Evolutionary conservation across 2,888 invertebrate species (phyloP).

Genomic region (Pammene aurita): DNA sequence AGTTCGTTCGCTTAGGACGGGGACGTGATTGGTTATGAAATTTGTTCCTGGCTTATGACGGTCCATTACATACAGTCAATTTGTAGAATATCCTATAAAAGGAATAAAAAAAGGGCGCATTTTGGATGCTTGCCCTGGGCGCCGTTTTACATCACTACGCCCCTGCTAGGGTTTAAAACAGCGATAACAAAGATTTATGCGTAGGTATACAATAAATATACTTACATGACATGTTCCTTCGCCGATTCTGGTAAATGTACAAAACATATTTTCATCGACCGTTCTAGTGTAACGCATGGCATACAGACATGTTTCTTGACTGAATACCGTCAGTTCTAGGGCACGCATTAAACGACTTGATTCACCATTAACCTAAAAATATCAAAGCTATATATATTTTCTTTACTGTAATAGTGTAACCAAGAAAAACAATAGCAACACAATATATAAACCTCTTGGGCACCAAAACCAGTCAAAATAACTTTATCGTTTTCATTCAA

Average conservation of each 20-base stretch:
- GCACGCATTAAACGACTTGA: conserved; percentile 62
- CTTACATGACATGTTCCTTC: conserved; percentile 77
- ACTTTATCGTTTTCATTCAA: conserved; percentile 63
- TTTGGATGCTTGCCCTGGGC: no score
- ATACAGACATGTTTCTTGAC: conserved; percentile 65
- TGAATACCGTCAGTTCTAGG: conserved; percentile 66
- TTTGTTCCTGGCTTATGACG: no score
- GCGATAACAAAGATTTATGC: background rate
- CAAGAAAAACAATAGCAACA: background rate
- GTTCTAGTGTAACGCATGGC: conserved; percentile 71
- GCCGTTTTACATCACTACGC: no score
- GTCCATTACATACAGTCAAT: no score
- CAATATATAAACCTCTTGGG: conserved; percentile 56
- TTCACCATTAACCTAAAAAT: conserved; percentile 63
- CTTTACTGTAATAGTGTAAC: background rate
- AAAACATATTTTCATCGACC: conserved; percentile 70
- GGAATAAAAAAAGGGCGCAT: no score
- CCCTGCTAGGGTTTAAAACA: no score
- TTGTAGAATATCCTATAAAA: no score
- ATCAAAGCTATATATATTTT: background rate
- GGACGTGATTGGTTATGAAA: no score
- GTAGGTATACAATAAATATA: conserved; percentile 36
- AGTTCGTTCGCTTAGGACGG: no score
- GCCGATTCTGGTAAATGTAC: conserved; percentile 70
- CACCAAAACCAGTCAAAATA: conserved; percentile 69